Conservation (phyloP, 2,888 invertebrate genomes). For the Acronicta alni region DNA sequence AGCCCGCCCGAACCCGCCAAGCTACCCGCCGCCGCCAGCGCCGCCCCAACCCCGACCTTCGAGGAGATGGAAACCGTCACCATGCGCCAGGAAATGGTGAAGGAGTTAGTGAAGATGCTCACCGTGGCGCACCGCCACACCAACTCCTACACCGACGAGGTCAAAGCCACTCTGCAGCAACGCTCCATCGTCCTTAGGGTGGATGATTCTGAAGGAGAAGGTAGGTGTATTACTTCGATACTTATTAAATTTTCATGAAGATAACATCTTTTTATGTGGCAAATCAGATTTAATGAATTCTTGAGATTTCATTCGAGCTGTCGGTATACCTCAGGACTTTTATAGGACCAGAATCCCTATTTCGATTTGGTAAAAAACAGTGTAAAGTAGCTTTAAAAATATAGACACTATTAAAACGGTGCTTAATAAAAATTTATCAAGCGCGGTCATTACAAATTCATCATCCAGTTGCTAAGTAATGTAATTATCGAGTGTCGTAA, state of each 20-base stretch:
- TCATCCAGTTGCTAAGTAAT: no score
- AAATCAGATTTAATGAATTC: no score
- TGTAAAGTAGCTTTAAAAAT: no score
- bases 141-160: constrained; percentile 96
- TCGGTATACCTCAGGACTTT: no score
- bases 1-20: constrained; percentile 63
- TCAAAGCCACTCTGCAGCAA: constrained; percentile 84
- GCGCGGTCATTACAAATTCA: no score
- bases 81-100: constrained; percentile 62
- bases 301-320: no score
- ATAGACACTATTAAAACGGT: no score
- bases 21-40: constrained; percentile 37
- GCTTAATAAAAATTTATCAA: no score
- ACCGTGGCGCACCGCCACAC: constrained; percentile 94
- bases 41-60: constrained; percentile 38
- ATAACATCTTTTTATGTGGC: neutral
- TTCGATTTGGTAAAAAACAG: no score
- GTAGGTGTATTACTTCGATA: constrained; percentile 33
- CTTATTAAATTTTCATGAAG: neutral
- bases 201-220: constrained; percentile 65
- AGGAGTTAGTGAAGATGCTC: constrained; percentile 83
- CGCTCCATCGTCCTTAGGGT: constrained; percentile 59
- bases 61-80: constrained; percentile 60
- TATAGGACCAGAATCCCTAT: no score
- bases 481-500: no score